Conservation (phyloP, 1,140 invertebrate species). For the Pachyrhynchus sulphureomaculatus region DNA sequence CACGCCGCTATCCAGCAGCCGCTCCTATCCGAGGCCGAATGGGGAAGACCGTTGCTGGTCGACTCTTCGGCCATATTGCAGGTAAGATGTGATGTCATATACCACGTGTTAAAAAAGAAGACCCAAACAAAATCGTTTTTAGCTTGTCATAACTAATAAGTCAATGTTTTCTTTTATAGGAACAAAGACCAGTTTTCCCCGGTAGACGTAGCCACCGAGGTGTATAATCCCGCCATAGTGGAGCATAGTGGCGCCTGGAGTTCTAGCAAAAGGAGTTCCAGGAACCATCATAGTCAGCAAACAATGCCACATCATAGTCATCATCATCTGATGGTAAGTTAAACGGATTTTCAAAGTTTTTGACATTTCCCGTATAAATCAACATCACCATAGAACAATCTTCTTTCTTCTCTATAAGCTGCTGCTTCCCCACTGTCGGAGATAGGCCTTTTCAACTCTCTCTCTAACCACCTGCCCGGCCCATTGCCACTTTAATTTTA, state of each 20-base stretch:
- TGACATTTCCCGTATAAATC: too few relatives aligned
- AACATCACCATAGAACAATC: too few relatives aligned
- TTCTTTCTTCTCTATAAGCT: too few relatives aligned
- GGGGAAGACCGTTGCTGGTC: constrained; percentile 77
- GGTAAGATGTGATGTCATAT: neutral
- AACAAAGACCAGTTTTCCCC: constrained; percentile 68
- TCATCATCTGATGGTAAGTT: constrained; percentile 52
- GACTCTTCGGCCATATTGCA: constrained; percentile 67
- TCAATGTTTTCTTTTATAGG: too few relatives aligned
- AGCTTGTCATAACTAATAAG: too few relatives aligned
- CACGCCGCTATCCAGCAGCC: constrained; percentile 74
- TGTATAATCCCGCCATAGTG: constrained; percentile 56
- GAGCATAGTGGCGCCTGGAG: constrained; percentile 57
- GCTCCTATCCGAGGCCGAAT: constrained; percentile 68
- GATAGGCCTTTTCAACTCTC: too few relatives aligned
- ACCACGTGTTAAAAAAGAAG: too few relatives aligned
- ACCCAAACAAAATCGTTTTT: too few relatives aligned
- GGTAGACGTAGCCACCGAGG: constrained; percentile 59
- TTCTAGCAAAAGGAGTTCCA: constrained; percentile 55
- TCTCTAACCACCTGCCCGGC: too few relatives aligned
- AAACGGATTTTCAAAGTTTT: too few relatives aligned
- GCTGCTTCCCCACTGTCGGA: too few relatives aligned
- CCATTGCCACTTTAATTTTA: too few relatives aligned
- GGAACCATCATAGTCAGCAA: constrained; percentile 55
- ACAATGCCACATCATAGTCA: constrained; percentile 46